Conservation (phyloP, 2,797 vertebrate species). For the Onychomys leucogaster region DNA sequence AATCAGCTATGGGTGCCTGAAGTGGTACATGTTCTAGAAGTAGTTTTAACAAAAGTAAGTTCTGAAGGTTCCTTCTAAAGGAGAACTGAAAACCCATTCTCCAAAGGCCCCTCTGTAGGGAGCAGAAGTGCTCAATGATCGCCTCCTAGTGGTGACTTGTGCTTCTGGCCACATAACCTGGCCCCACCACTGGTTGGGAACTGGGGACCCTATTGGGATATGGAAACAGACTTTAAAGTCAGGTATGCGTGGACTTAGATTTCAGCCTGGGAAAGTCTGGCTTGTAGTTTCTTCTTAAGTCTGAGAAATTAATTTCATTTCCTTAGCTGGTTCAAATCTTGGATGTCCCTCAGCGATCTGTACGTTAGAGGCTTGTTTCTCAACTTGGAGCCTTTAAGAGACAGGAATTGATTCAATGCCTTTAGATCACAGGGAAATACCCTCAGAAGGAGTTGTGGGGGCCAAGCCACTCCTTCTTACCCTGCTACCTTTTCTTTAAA, state of each 20-base stretch:
- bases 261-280: conserved; percentile 25
- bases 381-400: neutral
- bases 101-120: neutral
- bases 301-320: neutral
- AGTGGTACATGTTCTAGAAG: neutral
- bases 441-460: neutral
- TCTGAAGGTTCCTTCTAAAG: neutral
- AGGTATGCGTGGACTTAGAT: neutral
- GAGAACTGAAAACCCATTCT: neutral
- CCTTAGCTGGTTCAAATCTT: neutral
- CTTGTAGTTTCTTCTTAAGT: conserved; percentile 5
- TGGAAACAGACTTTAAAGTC: neutral
- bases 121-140: neutral
- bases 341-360: neutral
- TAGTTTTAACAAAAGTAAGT: conserved; percentile 12
- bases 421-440: neutral
- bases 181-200: neutral
- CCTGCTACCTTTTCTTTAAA: neutral
- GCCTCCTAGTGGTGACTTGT: neutral
- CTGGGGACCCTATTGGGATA: too few relatives aligned
- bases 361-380: neutral
- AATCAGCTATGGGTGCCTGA: neutral
- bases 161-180: neutral
- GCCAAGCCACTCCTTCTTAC: neutral
- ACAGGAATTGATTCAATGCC: too few relatives aligned